phyloP scores from a whole-genome alignment of 2,888 invertebrate species.

The Cosmorhoe ocellata region DNA sequence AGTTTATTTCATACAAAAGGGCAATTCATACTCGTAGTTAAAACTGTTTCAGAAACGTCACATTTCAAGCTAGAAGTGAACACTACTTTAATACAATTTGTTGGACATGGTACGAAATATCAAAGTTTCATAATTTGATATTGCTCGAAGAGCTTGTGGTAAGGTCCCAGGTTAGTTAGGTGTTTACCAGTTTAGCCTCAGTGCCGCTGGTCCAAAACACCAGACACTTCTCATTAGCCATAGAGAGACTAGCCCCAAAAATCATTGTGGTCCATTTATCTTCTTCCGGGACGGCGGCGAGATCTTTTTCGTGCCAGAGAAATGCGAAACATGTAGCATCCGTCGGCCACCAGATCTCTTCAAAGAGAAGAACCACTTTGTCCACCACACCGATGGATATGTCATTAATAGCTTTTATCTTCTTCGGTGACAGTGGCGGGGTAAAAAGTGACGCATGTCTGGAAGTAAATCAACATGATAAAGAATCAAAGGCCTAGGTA shows the following conservation, averaged over 20 bases:
- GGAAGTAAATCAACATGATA: neutral
- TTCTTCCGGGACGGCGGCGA: neutral
- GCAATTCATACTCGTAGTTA: too few species aligned
- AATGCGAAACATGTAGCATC: constrained; percentile 7
- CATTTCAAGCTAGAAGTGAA: too few species aligned
- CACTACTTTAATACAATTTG: too few species aligned
- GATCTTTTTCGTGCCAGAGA: constrained; percentile 9
- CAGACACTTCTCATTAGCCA: constrained; percentile 15
- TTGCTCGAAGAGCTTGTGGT: too few species aligned
- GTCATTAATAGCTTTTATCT: constrained; percentile 8
- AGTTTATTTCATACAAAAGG: too few species aligned
- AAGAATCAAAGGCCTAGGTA: too few species aligned
- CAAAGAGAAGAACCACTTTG: constrained; percentile 11
- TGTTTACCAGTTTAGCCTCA: constrained; percentile 13
- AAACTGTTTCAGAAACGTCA: too few species aligned
- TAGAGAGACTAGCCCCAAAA: constrained; percentile 10
- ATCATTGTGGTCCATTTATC: constrained; percentile 14
- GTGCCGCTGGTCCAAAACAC: constrained; percentile 13
- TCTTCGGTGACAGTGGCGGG: constrained; percentile 5
- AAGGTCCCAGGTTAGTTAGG: too few species aligned
- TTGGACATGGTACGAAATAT: too few species aligned
- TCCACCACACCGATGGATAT: constrained; percentile 14
- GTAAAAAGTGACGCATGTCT: constrained; percentile 9
- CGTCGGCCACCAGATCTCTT: constrained; percentile 13
- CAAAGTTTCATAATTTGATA: too few species aligned